Evolutionary conservation across 2,113 vertebrate genomes (phyloP).

Genomic region (Thymallus thymallus): DNA sequence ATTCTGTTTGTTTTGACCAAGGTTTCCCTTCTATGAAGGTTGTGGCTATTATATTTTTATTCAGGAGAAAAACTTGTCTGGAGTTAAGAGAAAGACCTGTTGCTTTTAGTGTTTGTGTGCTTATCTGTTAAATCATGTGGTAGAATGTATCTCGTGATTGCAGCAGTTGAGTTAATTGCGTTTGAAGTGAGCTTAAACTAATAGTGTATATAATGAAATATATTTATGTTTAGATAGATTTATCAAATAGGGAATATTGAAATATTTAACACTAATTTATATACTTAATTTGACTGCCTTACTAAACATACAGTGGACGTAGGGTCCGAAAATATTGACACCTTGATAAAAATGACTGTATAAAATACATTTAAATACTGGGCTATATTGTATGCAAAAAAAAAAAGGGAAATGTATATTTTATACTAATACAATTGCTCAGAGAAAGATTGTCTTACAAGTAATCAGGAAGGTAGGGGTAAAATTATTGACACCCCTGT

Average conservation of each 20-base stretch:
- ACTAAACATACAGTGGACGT: background rate
- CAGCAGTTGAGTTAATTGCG: background rate
- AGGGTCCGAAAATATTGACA: too few relatives aligned
- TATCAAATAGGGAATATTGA: background rate
- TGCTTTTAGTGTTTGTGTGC: conserved; percentile 5
- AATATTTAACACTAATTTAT: background rate
- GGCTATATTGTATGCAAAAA: background rate
- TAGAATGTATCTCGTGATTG: background rate
- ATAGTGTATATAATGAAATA: background rate
- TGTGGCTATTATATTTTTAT: conserved; percentile 21
- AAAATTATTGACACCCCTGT: too few relatives aligned
- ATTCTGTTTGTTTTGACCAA: background rate
- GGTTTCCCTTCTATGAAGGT: conserved; percentile 66
- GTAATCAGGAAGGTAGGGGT: too few relatives aligned
- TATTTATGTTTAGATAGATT: background rate
- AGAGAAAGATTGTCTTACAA: too few relatives aligned
- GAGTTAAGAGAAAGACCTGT: background rate
- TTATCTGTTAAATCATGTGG: background rate
- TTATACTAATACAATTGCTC: too few relatives aligned
- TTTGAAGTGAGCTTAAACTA: background rate
- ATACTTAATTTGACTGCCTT: background rate
- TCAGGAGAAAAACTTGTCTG: conserved; percentile 15
- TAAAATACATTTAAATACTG: background rate
- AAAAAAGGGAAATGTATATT: too few relatives aligned
- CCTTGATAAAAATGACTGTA: too few relatives aligned